Percentiles rank a stretch among this genome's conserved stretches.
Conservation (phyloP, 2,797 vertebrate genomes). For the Spheniscus humboldti region DNA sequence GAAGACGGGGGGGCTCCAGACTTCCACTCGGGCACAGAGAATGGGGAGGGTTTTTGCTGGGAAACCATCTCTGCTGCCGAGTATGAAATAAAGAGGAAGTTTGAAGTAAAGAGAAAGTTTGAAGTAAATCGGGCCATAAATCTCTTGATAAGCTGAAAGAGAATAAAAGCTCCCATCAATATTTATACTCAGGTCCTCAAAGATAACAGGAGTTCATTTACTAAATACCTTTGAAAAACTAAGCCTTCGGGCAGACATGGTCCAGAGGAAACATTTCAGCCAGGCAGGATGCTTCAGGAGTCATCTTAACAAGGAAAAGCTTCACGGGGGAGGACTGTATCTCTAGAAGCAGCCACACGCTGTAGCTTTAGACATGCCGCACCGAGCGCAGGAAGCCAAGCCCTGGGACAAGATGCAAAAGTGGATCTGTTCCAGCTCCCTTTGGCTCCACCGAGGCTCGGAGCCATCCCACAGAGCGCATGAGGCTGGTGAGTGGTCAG, state of each 20-base stretch:
- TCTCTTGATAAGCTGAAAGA: background rate
- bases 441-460: background rate
- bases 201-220: background rate
- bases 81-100: background rate
- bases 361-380: background rate
- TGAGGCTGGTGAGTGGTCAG: background rate
- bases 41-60: background rate
- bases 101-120: background rate
- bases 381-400: background rate
- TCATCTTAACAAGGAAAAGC: background rate
- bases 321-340: background rate
- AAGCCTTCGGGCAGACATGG: background rate
- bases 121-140: background rate
- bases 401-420: background rate
- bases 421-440: background rate
- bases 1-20: background rate
- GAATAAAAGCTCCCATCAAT: background rate
- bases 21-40: no score
- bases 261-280: background rate
- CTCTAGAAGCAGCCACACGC: background rate
- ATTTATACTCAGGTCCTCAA: background rate
- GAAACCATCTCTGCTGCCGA: background rate
- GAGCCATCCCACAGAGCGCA: accelerated
- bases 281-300: background rate
- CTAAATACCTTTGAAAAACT: background rate